Percentiles rank a stretch among this genome's conserved stretches.
Conservation (phyloP, 2,113 vertebrate genomes). For the Alouatta palliata region DNA sequence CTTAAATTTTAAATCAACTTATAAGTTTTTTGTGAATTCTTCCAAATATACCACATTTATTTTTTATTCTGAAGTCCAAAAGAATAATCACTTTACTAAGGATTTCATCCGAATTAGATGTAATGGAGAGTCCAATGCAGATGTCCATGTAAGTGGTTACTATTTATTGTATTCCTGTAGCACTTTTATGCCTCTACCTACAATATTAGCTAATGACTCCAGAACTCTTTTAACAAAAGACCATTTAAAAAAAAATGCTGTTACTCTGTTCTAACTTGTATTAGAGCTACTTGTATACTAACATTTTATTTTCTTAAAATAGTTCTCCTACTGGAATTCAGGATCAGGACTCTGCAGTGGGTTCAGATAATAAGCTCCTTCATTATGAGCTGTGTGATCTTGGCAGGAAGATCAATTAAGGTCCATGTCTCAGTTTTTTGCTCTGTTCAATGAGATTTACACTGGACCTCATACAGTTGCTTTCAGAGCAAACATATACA, state of each 20-base stretch:
- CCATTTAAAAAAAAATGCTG: not conserved
- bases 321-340: not conserved
- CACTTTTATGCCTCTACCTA: not conserved
- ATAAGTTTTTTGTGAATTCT: not conserved
- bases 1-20: not conserved
- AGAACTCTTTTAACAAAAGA: not conserved
- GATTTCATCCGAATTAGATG: not conserved
- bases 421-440: not conserved
- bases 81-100: not conserved
- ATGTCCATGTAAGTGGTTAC: not conserved
- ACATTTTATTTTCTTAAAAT: not conserved
- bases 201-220: not conserved
- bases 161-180: not conserved
- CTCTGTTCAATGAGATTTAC: not conserved
- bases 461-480: rapidly evolving
- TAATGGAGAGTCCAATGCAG: not conserved
- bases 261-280: not conserved
- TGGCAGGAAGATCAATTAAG: not conserved
- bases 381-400: no score
- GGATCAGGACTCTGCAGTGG: not conserved
- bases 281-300: not conserved
- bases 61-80: not conserved
- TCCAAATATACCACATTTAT: not conserved
- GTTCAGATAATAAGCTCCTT: not conserved
- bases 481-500: rapidly evolving